A percentile compares a stretch with the other conserved stretches of the same genome.
Evolutionary conservation across 2,888 invertebrate species (phyloP).

Genomic region (Germaria angustata): DNA sequence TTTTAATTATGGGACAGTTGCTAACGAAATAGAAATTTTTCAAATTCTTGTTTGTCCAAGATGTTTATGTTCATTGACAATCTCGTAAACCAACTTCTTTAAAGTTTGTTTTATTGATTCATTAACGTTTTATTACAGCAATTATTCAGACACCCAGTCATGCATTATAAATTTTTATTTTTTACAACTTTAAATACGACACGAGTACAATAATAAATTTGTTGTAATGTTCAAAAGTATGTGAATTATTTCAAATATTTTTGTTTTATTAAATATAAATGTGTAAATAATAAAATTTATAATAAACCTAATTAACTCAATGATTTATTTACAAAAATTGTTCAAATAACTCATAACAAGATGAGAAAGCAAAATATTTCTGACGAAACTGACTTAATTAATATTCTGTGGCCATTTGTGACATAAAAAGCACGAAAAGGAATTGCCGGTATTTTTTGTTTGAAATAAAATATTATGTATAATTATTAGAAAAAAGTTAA

Average conservation of each 20-base stretch:
- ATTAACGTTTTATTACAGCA: constrained; percentile 27
- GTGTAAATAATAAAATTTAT: constrained; percentile 32
- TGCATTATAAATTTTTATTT: neutral
- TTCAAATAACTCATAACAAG: constrained; percentile 1
- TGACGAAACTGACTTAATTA: constrained; percentile 30
- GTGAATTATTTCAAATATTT: constrained; percentile 17
- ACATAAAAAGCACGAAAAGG: constrained; percentile 19
- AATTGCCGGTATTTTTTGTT: constrained; percentile 34
- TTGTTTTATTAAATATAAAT: constrained; percentile 18
- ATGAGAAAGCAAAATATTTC: constrained; percentile 6
- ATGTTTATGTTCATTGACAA: too few relatives aligned
- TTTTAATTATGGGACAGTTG: too few relatives aligned
- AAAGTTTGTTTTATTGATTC: constrained; percentile 16
- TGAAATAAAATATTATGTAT: constrained; percentile 2
- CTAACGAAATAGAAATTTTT: too few relatives aligned
- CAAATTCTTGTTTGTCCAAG: too few relatives aligned
- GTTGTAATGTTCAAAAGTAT: neutral
- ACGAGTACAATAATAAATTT: too few relatives aligned
- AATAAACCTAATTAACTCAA: constrained; percentile 51
- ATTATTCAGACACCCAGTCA: neutral
- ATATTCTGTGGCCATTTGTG: constrained; percentile 51
- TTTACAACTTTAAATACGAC: neutral
- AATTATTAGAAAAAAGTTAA: too few relatives aligned
- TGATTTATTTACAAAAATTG: constrained; percentile 45
- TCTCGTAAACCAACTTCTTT: neutral